Conservation (phyloP, 2,113 vertebrate species). For the Entosphenus tridentatus region DNA sequence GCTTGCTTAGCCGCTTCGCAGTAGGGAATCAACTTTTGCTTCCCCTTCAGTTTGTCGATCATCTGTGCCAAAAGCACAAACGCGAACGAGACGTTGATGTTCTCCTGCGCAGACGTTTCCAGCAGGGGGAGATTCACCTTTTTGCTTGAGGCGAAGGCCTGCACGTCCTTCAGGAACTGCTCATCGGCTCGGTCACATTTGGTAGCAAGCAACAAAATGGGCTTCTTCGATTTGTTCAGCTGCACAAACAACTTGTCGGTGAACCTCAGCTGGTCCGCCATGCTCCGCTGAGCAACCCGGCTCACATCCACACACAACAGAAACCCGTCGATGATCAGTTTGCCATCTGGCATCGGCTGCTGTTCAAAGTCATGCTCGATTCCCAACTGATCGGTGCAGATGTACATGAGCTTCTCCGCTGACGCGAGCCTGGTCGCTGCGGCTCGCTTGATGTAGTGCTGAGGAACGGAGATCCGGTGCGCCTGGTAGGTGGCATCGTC, state of each 20-base stretch:
- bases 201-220: conserved; percentile 73
- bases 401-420: conserved; percentile 97
- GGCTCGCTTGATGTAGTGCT: conserved; percentile 83
- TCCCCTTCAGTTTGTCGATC: conserved; percentile 83
- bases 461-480: conserved; percentile 88
- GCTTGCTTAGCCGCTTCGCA: conserved; percentile 80
- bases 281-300: conserved; percentile 87
- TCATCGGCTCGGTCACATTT: conserved; percentile 93
- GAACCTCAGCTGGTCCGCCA: conserved; percentile 95
- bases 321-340: conserved; percentile 78
- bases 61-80: conserved; percentile 80
- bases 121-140: conserved; percentile 82
- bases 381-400: conserved; percentile 97
- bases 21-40: conserved; percentile 88
- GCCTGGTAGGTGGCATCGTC: conserved; percentile 97
- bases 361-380: conserved; percentile 98
- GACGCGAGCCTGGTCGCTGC: conserved; percentile 83
- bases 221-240: conserved; percentile 77
- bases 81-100: conserved; percentile 68
- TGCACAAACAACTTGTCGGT: conserved; percentile 80
- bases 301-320: conserved; percentile 85
- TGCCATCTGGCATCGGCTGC: conserved; percentile 97
- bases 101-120: conserved; percentile 67
- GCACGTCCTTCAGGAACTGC: conserved; percentile 81
- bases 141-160: conserved; percentile 62